phyloP scores from a whole-genome alignment of 2,888 invertebrate species.

The Lepidocyrtinus sp. region DNA sequence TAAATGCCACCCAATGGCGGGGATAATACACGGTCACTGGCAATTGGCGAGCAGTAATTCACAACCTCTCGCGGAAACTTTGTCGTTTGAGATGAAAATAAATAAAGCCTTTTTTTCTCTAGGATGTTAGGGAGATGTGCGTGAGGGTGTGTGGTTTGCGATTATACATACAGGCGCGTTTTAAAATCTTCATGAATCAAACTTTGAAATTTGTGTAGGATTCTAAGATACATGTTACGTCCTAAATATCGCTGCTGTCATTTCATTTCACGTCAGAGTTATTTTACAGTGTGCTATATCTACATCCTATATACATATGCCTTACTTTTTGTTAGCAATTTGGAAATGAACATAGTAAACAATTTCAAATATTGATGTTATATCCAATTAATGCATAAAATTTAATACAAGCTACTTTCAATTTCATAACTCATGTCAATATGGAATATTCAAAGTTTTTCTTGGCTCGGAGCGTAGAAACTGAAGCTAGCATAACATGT shows the following conservation, averaged over 20 bases:
- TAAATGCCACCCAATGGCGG: not conserved
- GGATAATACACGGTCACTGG: not conserved
- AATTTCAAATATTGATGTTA: not conserved
- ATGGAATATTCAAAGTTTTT: not conserved
- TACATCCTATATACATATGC: not conserved
- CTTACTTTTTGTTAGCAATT: constrained; percentile 15
- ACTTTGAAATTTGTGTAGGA: not conserved
- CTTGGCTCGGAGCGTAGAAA: constrained; percentile 20
- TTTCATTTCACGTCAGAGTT: not conserved
- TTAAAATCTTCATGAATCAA: not conserved
- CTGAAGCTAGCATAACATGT: not conserved
- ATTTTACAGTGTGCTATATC: not conserved
- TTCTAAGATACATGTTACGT: not conserved
- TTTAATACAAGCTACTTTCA: constrained; percentile 25
- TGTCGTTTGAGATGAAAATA: not conserved
- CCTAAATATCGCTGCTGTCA: not conserved
- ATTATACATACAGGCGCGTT: no score
- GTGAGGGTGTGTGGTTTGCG: no score
- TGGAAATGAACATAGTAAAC: not conserved
- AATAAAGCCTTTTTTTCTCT: not conserved
- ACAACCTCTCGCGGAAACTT: not conserved
- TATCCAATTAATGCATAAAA: constrained; percentile 18
- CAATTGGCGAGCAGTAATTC: not conserved
- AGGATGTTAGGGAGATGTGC: no score
- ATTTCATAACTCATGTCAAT: constrained; percentile 33